Conservation (phyloP, 1,140 invertebrate genomes). For the Lethocerus indicus region DNA sequence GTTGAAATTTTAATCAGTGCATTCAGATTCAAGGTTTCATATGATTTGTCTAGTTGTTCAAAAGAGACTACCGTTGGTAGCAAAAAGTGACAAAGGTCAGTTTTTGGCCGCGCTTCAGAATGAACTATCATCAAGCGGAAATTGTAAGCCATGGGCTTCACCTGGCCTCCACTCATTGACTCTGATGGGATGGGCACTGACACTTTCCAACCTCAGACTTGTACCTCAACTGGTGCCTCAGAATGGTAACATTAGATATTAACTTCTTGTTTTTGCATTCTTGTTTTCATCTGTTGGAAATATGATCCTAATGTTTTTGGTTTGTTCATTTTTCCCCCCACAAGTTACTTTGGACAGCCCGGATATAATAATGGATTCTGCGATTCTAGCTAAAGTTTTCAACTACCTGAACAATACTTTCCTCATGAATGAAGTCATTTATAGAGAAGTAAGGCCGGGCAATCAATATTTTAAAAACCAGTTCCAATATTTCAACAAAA, state of each 20-base stretch:
- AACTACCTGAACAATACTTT: conserved; percentile 54
- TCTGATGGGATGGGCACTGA: conserved; percentile 62
- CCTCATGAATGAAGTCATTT: conserved; percentile 48
- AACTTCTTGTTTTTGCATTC: not conserved
- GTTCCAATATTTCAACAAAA: not conserved
- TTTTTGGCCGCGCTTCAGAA: conserved; percentile 38
- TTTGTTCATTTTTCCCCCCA: no score
- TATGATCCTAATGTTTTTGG: no score
- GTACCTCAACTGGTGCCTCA: conserved; percentile 26
- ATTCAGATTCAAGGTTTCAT: no score
- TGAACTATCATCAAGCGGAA: conserved; percentile 25
- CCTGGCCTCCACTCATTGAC: conserved; percentile 51
- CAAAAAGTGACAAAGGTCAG: conserved; percentile 31
- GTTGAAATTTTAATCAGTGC: no score
- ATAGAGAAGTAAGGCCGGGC: conserved; percentile 43
- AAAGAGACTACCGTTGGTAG: conserved; percentile 49
- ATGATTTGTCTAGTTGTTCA: conserved; percentile 49
- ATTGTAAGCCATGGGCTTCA: conserved; percentile 38
- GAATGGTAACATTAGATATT: conserved; percentile 6
- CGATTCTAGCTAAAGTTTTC: conserved; percentile 67
- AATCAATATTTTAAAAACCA: no score
- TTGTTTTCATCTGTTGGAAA: no score
- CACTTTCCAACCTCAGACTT: conserved; percentile 56
- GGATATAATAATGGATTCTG: conserved; percentile 52
- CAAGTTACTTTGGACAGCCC: conserved; percentile 48